Evolutionary conservation across 2,113 vertebrate genomes (phyloP).

Genomic region (Bothrops jararaca): DNA sequence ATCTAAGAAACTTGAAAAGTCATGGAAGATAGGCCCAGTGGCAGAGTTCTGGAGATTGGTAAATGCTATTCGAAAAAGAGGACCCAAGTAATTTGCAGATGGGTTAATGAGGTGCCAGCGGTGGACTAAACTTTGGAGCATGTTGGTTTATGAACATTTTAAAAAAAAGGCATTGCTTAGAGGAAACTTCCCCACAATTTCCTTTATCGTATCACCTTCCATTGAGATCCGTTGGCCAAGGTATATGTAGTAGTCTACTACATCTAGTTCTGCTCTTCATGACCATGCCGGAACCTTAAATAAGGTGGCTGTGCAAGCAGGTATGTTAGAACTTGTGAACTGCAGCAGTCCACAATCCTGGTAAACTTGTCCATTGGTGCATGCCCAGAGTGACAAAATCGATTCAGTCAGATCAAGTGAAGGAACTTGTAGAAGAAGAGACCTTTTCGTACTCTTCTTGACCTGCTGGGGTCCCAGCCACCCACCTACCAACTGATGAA

Average conservation of each 20-base stretch:
- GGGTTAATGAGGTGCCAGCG: not conserved
- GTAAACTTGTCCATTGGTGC: not conserved
- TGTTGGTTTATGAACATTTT: not conserved
- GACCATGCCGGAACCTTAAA: not conserved
- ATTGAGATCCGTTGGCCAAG: no score
- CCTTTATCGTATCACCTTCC: no score
- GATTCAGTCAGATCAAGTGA: not conserved
- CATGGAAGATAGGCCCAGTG: not conserved
- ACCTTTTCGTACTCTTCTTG: not conserved
- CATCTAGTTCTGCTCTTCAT: not conserved
- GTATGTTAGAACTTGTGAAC: not conserved
- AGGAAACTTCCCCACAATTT: not conserved
- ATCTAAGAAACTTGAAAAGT: not conserved
- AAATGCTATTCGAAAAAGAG: not conserved
- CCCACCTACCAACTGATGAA: not conserved
- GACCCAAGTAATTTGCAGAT: not conserved
- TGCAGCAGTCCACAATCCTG: not conserved
- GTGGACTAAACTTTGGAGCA: not conserved
- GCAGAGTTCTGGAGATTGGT: not conserved
- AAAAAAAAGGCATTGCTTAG: not conserved
- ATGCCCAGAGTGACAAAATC: not conserved
- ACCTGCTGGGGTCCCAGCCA: not conserved
- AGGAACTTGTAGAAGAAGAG: not conserved
- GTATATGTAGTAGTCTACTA: no score
- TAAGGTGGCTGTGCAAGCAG: not conserved